Evolutionary conservation across 2,113 vertebrate genomes (phyloP).

Genomic region (Phalacrocorax carbo): DNA sequence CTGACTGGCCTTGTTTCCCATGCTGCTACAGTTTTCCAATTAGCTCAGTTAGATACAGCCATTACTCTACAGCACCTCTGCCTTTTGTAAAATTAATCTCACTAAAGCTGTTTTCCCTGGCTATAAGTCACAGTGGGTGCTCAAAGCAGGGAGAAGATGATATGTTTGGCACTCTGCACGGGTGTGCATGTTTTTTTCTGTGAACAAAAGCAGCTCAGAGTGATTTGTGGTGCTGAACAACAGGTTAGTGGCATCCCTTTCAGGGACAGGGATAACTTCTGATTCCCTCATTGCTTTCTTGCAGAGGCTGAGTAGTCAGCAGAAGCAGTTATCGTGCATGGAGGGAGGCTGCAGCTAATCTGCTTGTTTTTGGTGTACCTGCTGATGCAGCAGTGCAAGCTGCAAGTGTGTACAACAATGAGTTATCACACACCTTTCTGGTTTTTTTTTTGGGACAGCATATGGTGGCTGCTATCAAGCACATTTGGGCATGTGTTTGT

Average conservation of each 20-base stretch:
- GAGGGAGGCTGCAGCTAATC: neutral
- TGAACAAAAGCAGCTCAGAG: neutral
- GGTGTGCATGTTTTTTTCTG: neutral
- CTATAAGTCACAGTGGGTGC: neutral
- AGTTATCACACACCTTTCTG: fast-evolving
- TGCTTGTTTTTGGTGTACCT: neutral
- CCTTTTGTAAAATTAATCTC: neutral
- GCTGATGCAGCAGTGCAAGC: neutral
- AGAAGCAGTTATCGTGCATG: fast-evolving
- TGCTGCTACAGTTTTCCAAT: neutral
- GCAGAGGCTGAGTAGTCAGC: neutral
- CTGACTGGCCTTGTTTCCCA: neutral
- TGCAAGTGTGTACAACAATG: fast-evolving
- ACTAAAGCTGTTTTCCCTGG: neutral
- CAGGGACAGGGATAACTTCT: neutral
- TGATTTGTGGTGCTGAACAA: neutral
- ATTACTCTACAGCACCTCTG: neutral
- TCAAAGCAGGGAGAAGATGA: neutral
- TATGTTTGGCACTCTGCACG: fast-evolving
- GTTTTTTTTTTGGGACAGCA: neutral
- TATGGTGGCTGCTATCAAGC: neutral
- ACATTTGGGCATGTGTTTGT: neutral
- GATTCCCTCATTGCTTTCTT: neutral
- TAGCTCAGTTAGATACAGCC: neutral
- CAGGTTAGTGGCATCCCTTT: neutral